Evolutionary conservation across 1,140 invertebrate genomes (phyloP).

Genomic region (Atopsyche davidsoni): DNA sequence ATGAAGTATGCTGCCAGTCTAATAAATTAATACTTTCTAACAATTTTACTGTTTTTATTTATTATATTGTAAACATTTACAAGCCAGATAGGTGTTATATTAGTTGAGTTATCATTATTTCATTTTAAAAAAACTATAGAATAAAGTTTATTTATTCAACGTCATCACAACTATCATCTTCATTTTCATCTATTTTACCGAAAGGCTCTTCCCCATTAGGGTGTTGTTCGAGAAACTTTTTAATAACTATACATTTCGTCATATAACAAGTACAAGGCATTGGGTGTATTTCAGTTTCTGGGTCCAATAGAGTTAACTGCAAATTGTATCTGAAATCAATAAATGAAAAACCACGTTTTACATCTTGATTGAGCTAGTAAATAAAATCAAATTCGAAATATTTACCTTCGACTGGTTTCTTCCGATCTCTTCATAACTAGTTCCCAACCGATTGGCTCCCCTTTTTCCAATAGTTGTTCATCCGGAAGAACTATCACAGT

Average conservation of each 20-base stretch:
- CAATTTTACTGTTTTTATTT: no score
- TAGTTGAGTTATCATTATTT: no score
- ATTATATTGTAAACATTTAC: no score
- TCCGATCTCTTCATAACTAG: conserved; percentile 50
- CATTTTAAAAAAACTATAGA: no score
- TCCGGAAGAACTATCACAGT: conserved; percentile 74
- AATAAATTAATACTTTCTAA: no score
- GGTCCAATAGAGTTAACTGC: conserved; percentile 62
- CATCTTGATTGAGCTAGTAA: no score
- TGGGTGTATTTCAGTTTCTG: conserved; percentile 64
- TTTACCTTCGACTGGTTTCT: conserved; percentile 24
- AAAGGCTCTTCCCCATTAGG: conserved; percentile 8
- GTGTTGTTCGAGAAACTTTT: conserved; percentile 51
- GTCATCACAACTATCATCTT: not conserved
- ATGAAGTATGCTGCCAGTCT: no score
- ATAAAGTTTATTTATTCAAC: no score
- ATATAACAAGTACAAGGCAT: conserved; percentile 68
- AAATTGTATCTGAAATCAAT: conserved; percentile 56
- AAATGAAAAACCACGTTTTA: not conserved
- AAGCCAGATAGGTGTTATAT: not conserved
- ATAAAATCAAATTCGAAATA: no score
- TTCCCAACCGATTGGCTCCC: conserved; percentile 62
- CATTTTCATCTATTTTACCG: not conserved
- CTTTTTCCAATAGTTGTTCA: conserved; percentile 48
- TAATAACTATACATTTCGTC: conserved; percentile 71